A percentile compares a stretch with the other conserved stretches of the same genome.
These are phyloP conservation scores for Hyperoodon ampullatus DNA, from an alignment of 2,113 vertebrate species.

Conservation along the genomic window DNA sequence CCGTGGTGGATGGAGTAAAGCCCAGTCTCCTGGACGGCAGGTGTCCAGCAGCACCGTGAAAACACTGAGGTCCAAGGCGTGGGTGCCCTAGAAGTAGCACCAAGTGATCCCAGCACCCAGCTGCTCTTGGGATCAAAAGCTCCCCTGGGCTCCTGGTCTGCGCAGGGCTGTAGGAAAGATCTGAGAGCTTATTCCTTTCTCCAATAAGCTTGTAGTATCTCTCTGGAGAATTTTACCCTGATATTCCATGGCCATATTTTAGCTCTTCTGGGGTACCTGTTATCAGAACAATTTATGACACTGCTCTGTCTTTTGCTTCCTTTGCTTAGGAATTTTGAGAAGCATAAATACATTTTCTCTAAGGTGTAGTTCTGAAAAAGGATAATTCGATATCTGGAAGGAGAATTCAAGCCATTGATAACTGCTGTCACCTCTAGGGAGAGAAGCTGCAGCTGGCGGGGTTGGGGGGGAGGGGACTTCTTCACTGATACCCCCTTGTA, in stretches of 20 bases:
- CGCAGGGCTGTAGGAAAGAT: neutral
- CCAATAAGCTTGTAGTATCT: neutral
- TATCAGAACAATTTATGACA: neutral
- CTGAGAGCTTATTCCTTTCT: neutral
- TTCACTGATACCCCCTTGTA: too few species aligned
- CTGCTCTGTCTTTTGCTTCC: neutral
- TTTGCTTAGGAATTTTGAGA: neutral
- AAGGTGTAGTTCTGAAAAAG: neutral
- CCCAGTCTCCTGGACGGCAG: neutral
- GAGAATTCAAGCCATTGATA: neutral
- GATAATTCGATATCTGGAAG: neutral
- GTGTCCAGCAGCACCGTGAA: rapidly evolving
- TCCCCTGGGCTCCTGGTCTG: neutral
- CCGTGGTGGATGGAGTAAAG: neutral
- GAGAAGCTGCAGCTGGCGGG: neutral
- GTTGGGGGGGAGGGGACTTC: neutral
- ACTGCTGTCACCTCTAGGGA: neutral
- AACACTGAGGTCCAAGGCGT: neutral
- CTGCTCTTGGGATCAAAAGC: neutral
- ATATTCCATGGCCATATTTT: neutral
- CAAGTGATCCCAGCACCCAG: neutral
- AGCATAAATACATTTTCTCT: neutral
- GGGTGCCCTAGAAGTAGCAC: rapidly evolving
- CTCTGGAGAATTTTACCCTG: neutral
- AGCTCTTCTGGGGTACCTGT: neutral